phyloP scores from a whole-genome alignment of 1,140 invertebrate species.

The Homalodisca vitripennis region DNA sequence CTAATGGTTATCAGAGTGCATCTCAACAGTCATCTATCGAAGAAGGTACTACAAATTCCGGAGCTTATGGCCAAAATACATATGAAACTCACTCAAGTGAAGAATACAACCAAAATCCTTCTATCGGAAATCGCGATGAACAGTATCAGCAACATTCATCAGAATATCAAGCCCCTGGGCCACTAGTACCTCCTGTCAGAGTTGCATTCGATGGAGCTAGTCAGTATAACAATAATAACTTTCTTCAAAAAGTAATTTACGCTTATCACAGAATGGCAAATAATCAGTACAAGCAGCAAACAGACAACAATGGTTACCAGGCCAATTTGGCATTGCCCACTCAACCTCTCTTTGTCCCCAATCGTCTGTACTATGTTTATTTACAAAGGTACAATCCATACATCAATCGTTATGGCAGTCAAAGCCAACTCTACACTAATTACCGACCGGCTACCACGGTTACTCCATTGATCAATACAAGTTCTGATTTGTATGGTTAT shows the following conservation, averaged over 20 bases:
- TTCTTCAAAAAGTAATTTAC: slow-evolving; percentile 31
- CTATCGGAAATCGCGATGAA: background rate
- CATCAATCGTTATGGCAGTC: slow-evolving; percentile 20
- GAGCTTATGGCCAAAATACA: background rate
- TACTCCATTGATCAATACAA: too few relatives aligned
- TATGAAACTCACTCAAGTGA: background rate
- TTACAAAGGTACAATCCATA: slow-evolving; percentile 29
- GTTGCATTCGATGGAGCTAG: background rate
- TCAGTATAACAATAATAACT: slow-evolving; percentile 18
- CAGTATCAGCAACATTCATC: background rate
- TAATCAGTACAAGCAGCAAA: background rate
- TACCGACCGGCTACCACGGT: background rate
- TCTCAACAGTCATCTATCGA: background rate
- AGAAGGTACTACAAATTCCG: background rate
- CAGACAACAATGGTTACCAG: background rate
- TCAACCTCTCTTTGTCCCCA: slow-evolving; percentile 22
- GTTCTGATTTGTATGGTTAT: too few relatives aligned
- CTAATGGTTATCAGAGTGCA: too few relatives aligned
- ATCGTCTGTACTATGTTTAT: slow-evolving; percentile 29
- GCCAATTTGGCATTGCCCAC: background rate
- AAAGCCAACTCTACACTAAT: background rate
- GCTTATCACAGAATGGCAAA: slow-evolving; percentile 34
- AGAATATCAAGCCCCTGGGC: background rate
- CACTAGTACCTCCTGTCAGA: background rate
- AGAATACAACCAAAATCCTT: background rate